Evolutionary conservation across 2,113 vertebrate genomes (phyloP).

Genomic region (Phyllostomus discolor): DNA sequence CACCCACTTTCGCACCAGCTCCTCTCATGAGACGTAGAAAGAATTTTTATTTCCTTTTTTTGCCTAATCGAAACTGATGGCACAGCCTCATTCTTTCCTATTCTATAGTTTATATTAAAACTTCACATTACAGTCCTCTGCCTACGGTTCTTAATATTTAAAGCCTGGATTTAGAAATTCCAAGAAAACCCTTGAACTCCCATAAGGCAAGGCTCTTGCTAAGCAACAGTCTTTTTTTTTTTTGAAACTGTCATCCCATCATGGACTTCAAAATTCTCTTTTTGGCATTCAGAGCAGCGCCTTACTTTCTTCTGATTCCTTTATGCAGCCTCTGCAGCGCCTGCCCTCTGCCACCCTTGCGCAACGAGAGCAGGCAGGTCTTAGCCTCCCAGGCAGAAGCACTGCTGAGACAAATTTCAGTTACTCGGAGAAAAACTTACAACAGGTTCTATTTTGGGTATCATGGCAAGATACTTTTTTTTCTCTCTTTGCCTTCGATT

Average conservation of each 20-base stretch:
- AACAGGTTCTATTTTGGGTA: background rate
- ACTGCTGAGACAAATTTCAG: background rate
- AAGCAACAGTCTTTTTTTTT: background rate
- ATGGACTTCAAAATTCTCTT: background rate
- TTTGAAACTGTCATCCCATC: background rate
- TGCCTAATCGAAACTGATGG: background rate
- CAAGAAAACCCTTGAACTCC: background rate
- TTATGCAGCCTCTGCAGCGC: background rate
- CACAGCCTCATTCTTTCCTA: background rate
- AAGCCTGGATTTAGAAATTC: background rate
- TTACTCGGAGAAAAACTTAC: background rate
- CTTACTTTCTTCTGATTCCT: background rate
- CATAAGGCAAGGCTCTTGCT: background rate
- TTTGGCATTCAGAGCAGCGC: background rate
- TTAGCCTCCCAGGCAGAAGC: background rate
- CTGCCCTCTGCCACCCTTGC: background rate
- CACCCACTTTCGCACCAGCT: background rate
- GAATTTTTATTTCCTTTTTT: background rate
- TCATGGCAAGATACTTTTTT: background rate
- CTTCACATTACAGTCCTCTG: background rate
- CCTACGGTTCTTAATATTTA: background rate
- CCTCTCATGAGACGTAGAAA: background rate
- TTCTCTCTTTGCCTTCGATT: background rate
- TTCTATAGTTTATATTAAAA: background rate
- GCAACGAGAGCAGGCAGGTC: background rate